Evolutionary conservation across 2,888 invertebrate species (phyloP).

Genomic region (Rhingia rostrata): DNA sequence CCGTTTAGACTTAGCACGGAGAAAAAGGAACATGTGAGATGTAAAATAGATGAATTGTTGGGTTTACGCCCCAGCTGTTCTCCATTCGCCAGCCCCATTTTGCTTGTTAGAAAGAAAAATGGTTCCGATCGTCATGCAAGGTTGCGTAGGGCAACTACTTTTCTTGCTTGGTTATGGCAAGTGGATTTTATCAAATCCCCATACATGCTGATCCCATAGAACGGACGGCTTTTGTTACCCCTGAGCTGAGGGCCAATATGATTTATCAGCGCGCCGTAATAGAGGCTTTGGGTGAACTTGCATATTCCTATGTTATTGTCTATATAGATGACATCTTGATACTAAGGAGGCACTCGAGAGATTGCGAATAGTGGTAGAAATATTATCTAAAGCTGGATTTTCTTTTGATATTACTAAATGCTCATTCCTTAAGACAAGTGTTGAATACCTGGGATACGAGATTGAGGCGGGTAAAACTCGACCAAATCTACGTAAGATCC

Average conservation of each 20-base stretch:
- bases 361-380: constrained; percentile 39
- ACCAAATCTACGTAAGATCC: too few relatives aligned
- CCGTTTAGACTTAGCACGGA: too few relatives aligned
- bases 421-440: constrained; percentile 32
- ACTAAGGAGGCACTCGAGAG: constrained; percentile 49
- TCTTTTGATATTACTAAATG: constrained; percentile 36
- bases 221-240: constrained; percentile 52
- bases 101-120: not conserved
- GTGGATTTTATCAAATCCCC: constrained; percentile 53
- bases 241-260: constrained; percentile 45
- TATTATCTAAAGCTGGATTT: constrained; percentile 51
- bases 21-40: too few relatives aligned
- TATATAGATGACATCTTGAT: constrained; percentile 68
- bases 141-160: too few relatives aligned
- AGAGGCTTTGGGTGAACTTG: constrained; percentile 49
- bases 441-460: constrained; percentile 44
- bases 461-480: constrained; percentile 23
- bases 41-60: constrained; percentile 4
- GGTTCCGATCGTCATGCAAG: too few relatives aligned
- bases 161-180: too few relatives aligned
- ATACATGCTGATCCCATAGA: constrained; percentile 51
- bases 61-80: not conserved
- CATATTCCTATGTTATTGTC: constrained; percentile 35
- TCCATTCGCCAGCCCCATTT: not conserved
- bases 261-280: constrained; percentile 35